These are phyloP conservation scores for Danaus chrysippus DNA, from an alignment of 2,888 invertebrate species.

Conservation along the genomic window DNA sequence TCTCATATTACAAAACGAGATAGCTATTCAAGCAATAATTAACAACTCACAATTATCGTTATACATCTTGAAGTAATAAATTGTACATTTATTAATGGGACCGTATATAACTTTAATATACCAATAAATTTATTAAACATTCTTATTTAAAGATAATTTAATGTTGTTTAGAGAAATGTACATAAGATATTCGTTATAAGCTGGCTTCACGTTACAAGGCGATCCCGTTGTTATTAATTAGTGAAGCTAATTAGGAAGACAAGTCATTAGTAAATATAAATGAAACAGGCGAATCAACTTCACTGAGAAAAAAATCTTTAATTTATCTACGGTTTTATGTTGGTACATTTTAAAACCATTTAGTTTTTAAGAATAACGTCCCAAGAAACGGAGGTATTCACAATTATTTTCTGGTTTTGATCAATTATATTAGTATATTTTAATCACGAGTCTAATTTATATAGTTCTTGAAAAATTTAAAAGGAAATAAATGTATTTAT, in stretches of 20 bases:
- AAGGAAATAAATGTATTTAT: too few relatives aligned
- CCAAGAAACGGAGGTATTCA: too few relatives aligned
- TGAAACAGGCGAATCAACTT: slow-evolving; percentile 64
- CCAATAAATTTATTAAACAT: not conserved
- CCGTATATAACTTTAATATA: slow-evolving; percentile 1
- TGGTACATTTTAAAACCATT: slow-evolving; percentile 20
- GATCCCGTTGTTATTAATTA: slow-evolving; percentile 70
- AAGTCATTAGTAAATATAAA: slow-evolving; percentile 73
- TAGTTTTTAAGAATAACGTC: not conserved
- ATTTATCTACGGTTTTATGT: slow-evolving; percentile 43
- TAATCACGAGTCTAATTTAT: too few relatives aligned
- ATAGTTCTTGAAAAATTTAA: too few relatives aligned
- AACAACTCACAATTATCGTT: too few relatives aligned
- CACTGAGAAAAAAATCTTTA: slow-evolving; percentile 58
- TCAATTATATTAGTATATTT: too few relatives aligned
- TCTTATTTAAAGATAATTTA: not conserved
- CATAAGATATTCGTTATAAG: slow-evolving; percentile 6
- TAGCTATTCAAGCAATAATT: too few relatives aligned
- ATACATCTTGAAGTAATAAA: too few relatives aligned
- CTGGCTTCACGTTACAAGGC: slow-evolving; percentile 44
- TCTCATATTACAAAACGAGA: too few relatives aligned
- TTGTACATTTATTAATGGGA: too few relatives aligned
- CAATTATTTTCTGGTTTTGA: too few relatives aligned
- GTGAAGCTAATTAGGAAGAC: slow-evolving; percentile 73
- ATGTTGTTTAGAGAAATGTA: not conserved